Evolutionary conservation across 2,888 invertebrate species (phyloP), one percentile per base, ranked within the genome.

Genomic region (Plebejus melissa): DNA sequence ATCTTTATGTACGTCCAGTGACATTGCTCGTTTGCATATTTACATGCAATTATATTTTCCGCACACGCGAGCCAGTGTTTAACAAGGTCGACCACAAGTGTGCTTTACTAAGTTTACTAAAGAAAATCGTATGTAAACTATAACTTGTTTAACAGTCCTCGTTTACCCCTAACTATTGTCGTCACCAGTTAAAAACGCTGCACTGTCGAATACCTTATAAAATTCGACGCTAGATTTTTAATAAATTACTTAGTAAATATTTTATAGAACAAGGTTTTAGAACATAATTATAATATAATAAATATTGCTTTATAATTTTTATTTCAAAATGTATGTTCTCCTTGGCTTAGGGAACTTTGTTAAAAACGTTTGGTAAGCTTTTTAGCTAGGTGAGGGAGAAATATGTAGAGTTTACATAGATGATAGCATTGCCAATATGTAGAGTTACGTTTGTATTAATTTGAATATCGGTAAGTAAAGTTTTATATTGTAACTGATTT

Each of bases 31-130:
- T 22, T 46, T 5, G 22, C 28, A 71, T 41, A 75, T 75, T 75
- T 75, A 70, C 70, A 70, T 70, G 75, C 75, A 75, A 75, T 70
- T 75, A 75, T 11, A 69, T 57, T 65, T 65, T 75, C 75, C 75
- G 54, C 69, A 69, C 70, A 75, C 75, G 75, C 75, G 75, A 69
- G 38, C 57, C 13, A 76, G 69, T 70, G 74, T 69, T 57, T 46
- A 54, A 71, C 69, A 74, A 74, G 60, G 74, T 58, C 71, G 41
- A 76, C 58, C 60, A 74, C 46, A 11, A 50, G 28, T 72, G 72
- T 32, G 72, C 65, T 65, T 65, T 65, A 32, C 65, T 36, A 65
- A 65, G 65, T 65, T 65, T 32, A 65, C 13, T 36, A 36, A 65
- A 65, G 65, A 65, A 65, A 65, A 65, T 65, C 16, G 32, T 65